Percentiles rank a stretch among this genome's conserved stretches.
These are phyloP conservation scores for Bombycilla garrulus DNA, from an alignment of 2,113 vertebrate genomes.

Conservation along the genomic window DNA sequence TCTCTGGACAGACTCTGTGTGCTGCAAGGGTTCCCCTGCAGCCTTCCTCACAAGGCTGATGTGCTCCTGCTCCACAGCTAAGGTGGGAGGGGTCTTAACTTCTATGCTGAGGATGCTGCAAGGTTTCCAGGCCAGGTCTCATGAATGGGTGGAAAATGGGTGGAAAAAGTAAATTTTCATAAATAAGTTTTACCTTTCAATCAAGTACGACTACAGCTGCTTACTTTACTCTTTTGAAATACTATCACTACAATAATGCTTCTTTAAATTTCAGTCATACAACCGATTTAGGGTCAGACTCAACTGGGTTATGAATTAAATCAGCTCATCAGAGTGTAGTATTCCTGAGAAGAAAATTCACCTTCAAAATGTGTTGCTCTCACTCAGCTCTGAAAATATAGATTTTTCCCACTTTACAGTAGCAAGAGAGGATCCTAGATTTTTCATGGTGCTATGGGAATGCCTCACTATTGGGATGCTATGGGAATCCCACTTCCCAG, in stretches of 20 bases:
- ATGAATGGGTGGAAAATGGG: background rate
- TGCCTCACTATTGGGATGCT: background rate
- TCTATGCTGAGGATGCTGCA: background rate
- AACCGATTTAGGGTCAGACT: background rate
- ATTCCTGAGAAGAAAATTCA: background rate
- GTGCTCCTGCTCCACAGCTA: background rate
- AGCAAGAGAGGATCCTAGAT: background rate
- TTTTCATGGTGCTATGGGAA: background rate
- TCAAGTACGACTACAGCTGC: background rate
- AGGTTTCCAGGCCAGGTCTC: background rate
- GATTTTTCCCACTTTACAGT: background rate
- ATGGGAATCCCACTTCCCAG: background rate
- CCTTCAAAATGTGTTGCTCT: background rate
- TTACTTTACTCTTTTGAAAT: background rate
- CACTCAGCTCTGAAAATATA: background rate
- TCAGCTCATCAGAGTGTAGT: background rate
- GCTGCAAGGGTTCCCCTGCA: background rate
- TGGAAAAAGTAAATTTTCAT: background rate
- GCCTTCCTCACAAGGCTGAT: background rate
- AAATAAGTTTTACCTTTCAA: background rate
- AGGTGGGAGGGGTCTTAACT: background rate
- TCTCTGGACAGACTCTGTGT: background rate
- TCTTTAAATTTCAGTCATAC: background rate
- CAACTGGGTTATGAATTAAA: background rate
- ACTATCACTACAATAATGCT: background rate